Evolutionary conservation across 2,113 vertebrate species (phyloP), one percentile per base, ranked within the genome.

Genomic region (Macheiramphus alcinus): DNA sequence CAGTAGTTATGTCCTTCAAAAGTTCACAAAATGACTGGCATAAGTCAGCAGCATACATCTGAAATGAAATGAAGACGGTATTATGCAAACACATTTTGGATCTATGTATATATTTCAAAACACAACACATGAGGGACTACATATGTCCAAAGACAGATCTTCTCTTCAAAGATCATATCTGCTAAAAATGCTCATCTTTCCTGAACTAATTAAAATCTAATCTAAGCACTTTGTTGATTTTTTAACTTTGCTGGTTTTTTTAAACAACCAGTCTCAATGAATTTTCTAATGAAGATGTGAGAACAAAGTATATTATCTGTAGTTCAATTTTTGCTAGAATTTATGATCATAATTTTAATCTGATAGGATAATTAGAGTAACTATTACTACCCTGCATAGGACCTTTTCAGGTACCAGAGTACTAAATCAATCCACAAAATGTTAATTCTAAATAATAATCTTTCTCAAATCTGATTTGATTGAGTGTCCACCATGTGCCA

Each of bases 11-110:
- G 97, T 99, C 99, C 93, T 98, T 99, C 76, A 99, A 97, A 50
- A 99, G 97, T 52, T 99, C 98, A 96, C 99, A 99, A 97, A 99
- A 99, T 19, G 99, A 99, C 72, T 88, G 98, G 95, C 99, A 99
- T 19, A 99, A 98, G 43, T 97, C 98, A 88, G 98, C 95, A 55
- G 98, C 99, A 94, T 99, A 99, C 80, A 98, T 99, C 99, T 99
- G 97, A 74, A 97, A 97, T 94, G 42, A 94, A 94, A 97, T 20
- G 1, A 92, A 62, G 17, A 71, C 95, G 27, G 11, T 29, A 55
- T 27, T 32, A 74, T 1, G 4, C 13, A 63, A 89, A 72, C 9
- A 21, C 1, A 1, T 65, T 89, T 86, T 81, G 20, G 53, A 13
- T 38, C 25, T 59, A 65, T 12, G 17, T 22, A 47, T 27, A 15